phyloP scores from a whole-genome alignment of 2,888 invertebrate genomes.

The Resseliella maxima region DNA sequence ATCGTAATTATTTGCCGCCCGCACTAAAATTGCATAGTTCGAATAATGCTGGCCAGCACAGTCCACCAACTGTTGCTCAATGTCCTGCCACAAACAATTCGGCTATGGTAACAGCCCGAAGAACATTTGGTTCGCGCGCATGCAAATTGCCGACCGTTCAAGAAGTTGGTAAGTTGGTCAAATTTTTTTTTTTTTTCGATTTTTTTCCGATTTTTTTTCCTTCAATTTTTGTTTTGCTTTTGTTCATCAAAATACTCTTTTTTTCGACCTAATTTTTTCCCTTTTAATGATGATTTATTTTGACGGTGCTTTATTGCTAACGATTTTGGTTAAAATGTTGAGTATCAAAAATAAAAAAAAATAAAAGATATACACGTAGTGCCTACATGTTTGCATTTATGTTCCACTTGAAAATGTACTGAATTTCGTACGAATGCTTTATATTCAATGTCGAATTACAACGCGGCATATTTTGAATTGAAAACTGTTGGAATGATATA shows the following conservation, averaged over 20 bases:
- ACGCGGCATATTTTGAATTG: too few relatives aligned
- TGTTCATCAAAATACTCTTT: background rate
- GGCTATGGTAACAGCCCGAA: constrained; percentile 64
- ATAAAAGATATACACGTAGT: too few relatives aligned
- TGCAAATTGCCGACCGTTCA: constrained; percentile 76
- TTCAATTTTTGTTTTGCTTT: background rate
- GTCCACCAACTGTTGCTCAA: constrained; percentile 62
- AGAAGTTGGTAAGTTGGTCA: constrained; percentile 76
- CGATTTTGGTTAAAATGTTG: too few relatives aligned
- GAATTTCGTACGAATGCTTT: too few relatives aligned
- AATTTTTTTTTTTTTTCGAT: constrained; percentile 57
- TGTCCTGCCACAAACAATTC: constrained; percentile 57
- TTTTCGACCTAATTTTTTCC: background rate
- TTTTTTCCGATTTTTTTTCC: background rate
- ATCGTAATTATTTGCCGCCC: constrained; percentile 81
- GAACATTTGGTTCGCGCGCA: constrained; percentile 62
- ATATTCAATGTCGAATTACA: too few relatives aligned
- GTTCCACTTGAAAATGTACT: too few relatives aligned
- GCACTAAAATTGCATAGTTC: constrained; percentile 71
- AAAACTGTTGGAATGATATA: too few relatives aligned
- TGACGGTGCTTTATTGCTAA: too few relatives aligned
- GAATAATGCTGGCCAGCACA: constrained; percentile 66
- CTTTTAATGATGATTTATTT: too few relatives aligned
- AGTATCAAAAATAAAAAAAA: too few relatives aligned
- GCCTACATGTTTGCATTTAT: too few relatives aligned